Base-by-base conservation (phyloP, 2,797 vertebrate genomes). In the Hippocampus kuda region DNA sequence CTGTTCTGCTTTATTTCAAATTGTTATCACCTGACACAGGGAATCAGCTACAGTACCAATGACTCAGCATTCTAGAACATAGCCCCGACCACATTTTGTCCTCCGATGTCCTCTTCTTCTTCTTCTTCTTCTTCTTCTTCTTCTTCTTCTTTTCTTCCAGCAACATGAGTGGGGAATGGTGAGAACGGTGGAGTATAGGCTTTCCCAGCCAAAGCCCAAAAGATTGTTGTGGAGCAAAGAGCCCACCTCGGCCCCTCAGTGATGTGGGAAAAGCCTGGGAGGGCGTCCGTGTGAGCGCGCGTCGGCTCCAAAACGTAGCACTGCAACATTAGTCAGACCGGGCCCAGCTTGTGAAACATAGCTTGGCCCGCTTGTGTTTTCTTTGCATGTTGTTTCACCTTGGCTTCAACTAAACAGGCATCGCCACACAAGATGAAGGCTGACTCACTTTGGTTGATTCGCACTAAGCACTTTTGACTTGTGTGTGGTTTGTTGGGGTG, bases 171-270 rank as follows among this genome's bases (percentile, higher is more conserved):
- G 87, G 79, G 83, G 84, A 76, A 82, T 85, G 90, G 89, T 92
- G 91, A 92, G 91, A 92, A 92, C 83, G 83, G 84, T 75, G 85
- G 82, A 84, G 79, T 79, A 57, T 70, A 76, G 89, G 71, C 63
- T 89, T 92, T 92, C 91, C 91, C 91, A 92, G 90, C 90, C 87
- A 84, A 76, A 83, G 82, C 87, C 34, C 90, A 85, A 75, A 85
- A 88, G 89, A 90, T 86, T 87, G 81, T 78, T 79, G 53, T 57
- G 77, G 82, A 85, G 77, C 79, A 67, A 72, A 74, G 69, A 88
- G 75, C 79, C 85, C 85, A 79, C 84, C 78, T 83, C 80, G 65
- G 76, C 77, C 83, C 79, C 77, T 61, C 70, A 81, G 72, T 80
- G 80, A 89, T 91, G 90, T 91, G 90, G 89, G 90, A 92, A 92